phyloP scores from a whole-genome alignment of 1,140 invertebrate species.

The Wiebesia pumilae region DNA sequence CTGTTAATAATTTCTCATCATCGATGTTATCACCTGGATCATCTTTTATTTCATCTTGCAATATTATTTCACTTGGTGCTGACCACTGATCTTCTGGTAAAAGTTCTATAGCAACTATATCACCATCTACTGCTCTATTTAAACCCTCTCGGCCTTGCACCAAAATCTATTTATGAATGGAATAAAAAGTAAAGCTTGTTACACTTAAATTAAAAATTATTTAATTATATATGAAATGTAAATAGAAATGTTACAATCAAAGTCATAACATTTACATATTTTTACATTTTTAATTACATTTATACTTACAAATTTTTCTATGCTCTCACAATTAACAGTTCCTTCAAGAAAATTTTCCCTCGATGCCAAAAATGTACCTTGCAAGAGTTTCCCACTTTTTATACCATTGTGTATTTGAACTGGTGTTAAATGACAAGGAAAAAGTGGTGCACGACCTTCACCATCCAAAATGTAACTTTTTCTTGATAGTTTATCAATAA shows the following conservation, averaged over 20 bases:
- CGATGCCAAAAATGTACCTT: slow-evolving; percentile 90
- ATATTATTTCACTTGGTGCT: slow-evolving; percentile 87
- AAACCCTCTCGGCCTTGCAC: slow-evolving; percentile 91
- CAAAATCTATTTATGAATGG: slow-evolving; percentile 79
- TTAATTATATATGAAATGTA: background rate
- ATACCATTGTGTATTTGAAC: slow-evolving; percentile 87
- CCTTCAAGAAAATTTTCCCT: slow-evolving; percentile 97
- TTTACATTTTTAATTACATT: background rate
- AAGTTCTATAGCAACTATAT: slow-evolving; percentile 94
- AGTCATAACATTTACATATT: background rate
- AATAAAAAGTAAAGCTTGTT: slow-evolving; percentile 29
- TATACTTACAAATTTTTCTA: slow-evolving; percentile 82
- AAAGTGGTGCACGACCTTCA: slow-evolving; percentile 81
- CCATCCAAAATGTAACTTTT: slow-evolving; percentile 79
- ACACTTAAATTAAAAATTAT: no score
- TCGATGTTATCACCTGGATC: slow-evolving; percentile 81
- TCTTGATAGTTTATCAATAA: slow-evolving; percentile 88
- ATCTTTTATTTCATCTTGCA: slow-evolving; percentile 85
- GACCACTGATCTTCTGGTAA: slow-evolving; percentile 94
- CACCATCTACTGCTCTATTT: slow-evolving; percentile 97
- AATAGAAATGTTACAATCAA: background rate
- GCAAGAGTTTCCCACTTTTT: slow-evolving; percentile 84
- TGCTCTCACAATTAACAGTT: slow-evolving; percentile 87
- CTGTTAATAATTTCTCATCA: slow-evolving; percentile 77
- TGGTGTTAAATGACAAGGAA: slow-evolving; percentile 89